Evolutionary conservation across 2,113 vertebrate genomes (phyloP), one percentile per base, ranked within the genome.

Genomic region (Boulengeromyrus knoepffleri): DNA sequence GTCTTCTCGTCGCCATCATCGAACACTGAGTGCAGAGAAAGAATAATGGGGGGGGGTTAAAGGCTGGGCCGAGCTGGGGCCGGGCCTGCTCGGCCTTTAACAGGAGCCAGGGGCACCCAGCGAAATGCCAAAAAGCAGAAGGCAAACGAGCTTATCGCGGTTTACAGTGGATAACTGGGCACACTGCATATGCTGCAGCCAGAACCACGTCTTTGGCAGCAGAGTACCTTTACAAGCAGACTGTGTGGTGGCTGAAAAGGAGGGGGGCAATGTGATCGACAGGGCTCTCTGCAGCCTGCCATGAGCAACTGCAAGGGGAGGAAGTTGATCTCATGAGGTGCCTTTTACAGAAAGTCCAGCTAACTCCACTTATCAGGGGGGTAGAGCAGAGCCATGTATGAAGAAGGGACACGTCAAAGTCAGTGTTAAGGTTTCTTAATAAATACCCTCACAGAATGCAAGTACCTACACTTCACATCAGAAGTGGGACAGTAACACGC

Each of bases 1-100:
- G 99, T 99, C 94, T 98, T 98, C 95, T 99, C 99, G 89, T 99
- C 99, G 17, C 98, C 99, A 0, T 99, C 99, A 92, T 99, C 99
- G 95, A 99, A 99, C 91, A 99, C 99, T 99, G 92, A 58, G 70
- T 10, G 45, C 39, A 9, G 66, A 12, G 24, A 49, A 62, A 89
- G 15, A 50, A 88, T 19, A 42, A 19, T 53, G 9, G 12, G 86
- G 15, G 5, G 31, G 31, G 31, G 15, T 15, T 39, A 15, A 74
- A 77, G 15, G n/a, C 62, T 12, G 62, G 62, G n/a, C 2, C 9
- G 10, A 3, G 62, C 56, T 10, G 24, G 58, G 58, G 8, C 2
- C 24, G 9, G 58, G 58, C 7, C 56, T 2, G 56, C 56, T 62
- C 2, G 2, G 56, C 21, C 56, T 7, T n/a, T 62, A 62, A 62